Percentiles rank a stretch among this genome's conserved stretches.
Conservation (phyloP, 1,140 invertebrate genomes). For the Akabosia matsudoensis region DNA sequence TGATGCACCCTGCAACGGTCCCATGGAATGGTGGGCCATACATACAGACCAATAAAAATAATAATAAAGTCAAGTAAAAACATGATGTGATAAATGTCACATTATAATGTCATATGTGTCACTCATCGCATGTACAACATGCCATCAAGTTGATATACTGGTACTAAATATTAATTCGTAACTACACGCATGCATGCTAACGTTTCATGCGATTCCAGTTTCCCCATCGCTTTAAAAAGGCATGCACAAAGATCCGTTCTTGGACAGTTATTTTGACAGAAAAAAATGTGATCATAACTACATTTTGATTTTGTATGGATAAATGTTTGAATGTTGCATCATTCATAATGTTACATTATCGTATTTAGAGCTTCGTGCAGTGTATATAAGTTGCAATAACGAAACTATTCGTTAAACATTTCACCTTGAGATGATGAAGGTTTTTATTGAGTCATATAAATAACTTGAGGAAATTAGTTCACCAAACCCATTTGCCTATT, state of each 20-base stretch:
- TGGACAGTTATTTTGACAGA: too few relatives aligned
- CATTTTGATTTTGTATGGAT: too few relatives aligned
- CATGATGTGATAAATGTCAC: constrained; percentile 8
- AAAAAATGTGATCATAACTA: too few relatives aligned
- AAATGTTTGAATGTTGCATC: too few relatives aligned
- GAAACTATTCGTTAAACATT: background rate
- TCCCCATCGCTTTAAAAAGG: background rate
- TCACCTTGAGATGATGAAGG: constrained; percentile 16
- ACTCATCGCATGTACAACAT: background rate
- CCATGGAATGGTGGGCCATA: background rate
- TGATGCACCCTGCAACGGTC: too few relatives aligned
- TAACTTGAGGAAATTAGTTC: constrained; percentile 4
- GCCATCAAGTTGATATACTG: background rate
- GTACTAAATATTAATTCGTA: background rate
- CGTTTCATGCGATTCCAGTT: background rate
- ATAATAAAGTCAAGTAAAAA: background rate
- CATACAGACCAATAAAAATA: background rate
- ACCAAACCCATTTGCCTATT: constrained; percentile 2
- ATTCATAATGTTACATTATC: too few relatives aligned
- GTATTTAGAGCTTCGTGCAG: background rate
- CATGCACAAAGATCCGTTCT: background rate
- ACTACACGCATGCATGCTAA: background rate
- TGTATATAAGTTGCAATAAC: background rate
- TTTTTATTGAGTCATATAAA: constrained; percentile 14
- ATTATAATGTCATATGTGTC: constrained; percentile 15